Conservation (phyloP, 2,888 invertebrate species). For the Drosophila vallismaia region DNA sequence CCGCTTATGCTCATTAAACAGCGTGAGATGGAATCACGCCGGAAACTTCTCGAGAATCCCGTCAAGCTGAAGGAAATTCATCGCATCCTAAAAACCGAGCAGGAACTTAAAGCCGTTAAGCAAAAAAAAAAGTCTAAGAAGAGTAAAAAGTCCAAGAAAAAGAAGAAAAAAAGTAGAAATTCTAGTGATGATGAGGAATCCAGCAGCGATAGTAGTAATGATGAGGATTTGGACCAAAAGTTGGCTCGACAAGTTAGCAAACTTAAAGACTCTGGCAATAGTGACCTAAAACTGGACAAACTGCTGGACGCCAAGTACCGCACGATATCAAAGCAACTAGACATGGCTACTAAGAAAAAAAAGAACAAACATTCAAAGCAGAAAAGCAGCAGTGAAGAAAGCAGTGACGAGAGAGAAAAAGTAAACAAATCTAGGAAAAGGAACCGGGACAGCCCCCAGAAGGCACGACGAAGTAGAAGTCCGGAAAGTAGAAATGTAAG, state of each 20-base stretch:
- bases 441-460: background rate
- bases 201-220: constrained; percentile 83
- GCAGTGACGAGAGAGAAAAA: constrained; percentile 14
- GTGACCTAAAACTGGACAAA: constrained; percentile 79
- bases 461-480: background rate
- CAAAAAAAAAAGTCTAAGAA: constrained; percentile 62
- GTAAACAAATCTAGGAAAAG: background rate
- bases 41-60: constrained; percentile 95
- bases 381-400: constrained; percentile 41
- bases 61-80: constrained; percentile 94
- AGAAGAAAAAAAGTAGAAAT: constrained; percentile 71
- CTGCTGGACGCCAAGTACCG: constrained; percentile 82
- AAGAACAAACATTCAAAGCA: constrained; percentile 44
- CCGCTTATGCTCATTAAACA: constrained; percentile 95
- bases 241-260: constrained; percentile 85
- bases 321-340: constrained; percentile 83
- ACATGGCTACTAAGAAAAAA: constrained; percentile 76
- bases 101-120: constrained; percentile 67
- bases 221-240: constrained; percentile 87
- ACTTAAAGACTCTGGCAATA: constrained; percentile 84
- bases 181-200: constrained; percentile 72
- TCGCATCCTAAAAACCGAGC: constrained; percentile 88
- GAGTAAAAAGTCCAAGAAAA: constrained; percentile 73
- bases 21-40: constrained; percentile 93
- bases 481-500: background rate